Conservation (phyloP, 2,888 invertebrate species). For the Trisateles emortualis region DNA sequence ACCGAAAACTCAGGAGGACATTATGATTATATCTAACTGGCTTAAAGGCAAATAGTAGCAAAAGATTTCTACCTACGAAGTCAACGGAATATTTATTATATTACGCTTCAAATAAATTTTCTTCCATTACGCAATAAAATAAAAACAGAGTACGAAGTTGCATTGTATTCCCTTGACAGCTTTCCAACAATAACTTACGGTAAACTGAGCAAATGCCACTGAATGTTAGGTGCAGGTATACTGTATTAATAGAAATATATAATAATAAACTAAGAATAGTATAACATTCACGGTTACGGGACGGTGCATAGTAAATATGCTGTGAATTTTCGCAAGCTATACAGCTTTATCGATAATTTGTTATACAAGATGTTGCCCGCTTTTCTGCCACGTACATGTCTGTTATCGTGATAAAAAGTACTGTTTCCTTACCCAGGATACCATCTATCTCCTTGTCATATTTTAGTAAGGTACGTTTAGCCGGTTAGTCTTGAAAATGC, state of each 20-base stretch:
- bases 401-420: no score
- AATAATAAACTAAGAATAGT: slow-evolving; percentile 19
- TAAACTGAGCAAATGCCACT: slow-evolving; percentile 17
- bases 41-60: background rate
- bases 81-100: background rate
- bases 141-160: slow-evolving; percentile 4
- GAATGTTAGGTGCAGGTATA: slow-evolving; percentile 20
- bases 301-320: background rate
- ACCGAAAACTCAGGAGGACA: no score
- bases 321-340: background rate
- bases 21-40: no score
- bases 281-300: slow-evolving; percentile 6
- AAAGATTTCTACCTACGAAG: background rate
- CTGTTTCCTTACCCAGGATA: no score
- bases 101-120: slow-evolving; percentile 17
- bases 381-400: no score
- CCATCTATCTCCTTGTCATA: no score
- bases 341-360: no score
- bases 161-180: slow-evolving; percentile 29
- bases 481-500: no score
- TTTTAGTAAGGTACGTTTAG: no score
- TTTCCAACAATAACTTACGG: slow-evolving; percentile 31
- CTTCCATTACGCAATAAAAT: slow-evolving; percentile 22
- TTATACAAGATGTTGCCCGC: no score
- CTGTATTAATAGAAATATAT: slow-evolving; percentile 21